Conservation (phyloP, 2,888 invertebrate genomes). For the Unio pictorum region DNA sequence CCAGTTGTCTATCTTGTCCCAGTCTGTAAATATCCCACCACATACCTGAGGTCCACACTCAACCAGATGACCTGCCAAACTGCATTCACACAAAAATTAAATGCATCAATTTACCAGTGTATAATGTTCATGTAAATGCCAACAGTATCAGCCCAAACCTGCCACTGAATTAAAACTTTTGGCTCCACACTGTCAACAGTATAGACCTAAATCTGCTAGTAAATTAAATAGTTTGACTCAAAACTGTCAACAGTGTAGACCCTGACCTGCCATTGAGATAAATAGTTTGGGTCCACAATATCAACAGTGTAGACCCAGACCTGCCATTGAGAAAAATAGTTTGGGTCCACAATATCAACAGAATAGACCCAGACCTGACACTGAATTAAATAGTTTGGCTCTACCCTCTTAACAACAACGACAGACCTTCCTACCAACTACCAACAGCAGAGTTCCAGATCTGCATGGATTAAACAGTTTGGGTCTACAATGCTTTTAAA, state of each 20-base stretch:
- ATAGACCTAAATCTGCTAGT: too few species aligned
- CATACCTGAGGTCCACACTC: constrained; percentile 74
- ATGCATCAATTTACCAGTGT: not conserved
- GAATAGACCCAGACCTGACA: not conserved
- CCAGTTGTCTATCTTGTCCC: constrained; percentile 72
- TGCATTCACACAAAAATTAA: constrained; percentile 69
- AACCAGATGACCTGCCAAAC: too few species aligned
- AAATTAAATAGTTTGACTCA: too few species aligned
- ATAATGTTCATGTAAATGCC: not conserved
- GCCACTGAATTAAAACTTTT: not conserved
- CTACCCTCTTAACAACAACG: not conserved
- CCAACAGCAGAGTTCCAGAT: not conserved
- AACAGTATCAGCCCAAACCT: not conserved
- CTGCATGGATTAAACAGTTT: not conserved
- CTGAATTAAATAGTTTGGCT: not conserved
- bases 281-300: too few species aligned
- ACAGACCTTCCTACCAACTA: too few species aligned
- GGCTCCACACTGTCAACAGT: too few species aligned
- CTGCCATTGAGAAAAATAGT: not conserved
- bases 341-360: not conserved
- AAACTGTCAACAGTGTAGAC: too few species aligned
- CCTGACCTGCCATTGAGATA: too few species aligned
- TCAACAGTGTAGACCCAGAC: too few species aligned
- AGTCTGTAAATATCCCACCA: constrained; percentile 74
- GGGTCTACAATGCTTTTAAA: too few species aligned